Evolutionary conservation across 1,140 invertebrate species (phyloP).

Genomic region (Brachionus paranguensis): DNA sequence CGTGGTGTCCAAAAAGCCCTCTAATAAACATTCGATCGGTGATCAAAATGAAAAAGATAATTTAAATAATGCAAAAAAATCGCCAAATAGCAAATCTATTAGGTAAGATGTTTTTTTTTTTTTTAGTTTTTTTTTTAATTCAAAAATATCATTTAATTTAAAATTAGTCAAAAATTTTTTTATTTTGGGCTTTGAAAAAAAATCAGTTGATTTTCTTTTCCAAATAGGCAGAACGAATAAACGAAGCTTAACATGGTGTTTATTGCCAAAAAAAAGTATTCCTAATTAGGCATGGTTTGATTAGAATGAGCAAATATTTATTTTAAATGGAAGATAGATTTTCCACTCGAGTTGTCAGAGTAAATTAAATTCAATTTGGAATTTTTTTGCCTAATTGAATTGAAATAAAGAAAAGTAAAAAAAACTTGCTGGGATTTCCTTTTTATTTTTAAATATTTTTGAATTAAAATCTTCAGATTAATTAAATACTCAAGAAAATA

Average conservation of each 20-base stretch:
- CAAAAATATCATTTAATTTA: not conserved
- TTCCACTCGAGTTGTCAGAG: not conserved
- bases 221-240: too few relatives aligned
- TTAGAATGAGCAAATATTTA: not conserved
- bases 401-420: not conserved
- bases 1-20: not conserved
- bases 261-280: too few relatives aligned
- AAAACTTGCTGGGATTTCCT: not conserved
- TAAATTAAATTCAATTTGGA: not conserved
- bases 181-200: too few relatives aligned
- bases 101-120: not conserved
- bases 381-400: not conserved
- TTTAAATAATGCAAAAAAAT: not conserved
- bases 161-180: too few relatives aligned
- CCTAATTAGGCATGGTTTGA: not conserved
- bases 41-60: not conserved
- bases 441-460: not conserved
- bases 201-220: too few relatives aligned
- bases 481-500: too few relatives aligned
- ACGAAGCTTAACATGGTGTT: too few relatives aligned
- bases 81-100: not conserved
- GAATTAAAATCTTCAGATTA: not conserved
- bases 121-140: not conserved
- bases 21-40: not conserved
- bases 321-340: not conserved